phyloP scores from a whole-genome alignment of 2,888 invertebrate species.

The Ormyrus nitidulus region DNA sequence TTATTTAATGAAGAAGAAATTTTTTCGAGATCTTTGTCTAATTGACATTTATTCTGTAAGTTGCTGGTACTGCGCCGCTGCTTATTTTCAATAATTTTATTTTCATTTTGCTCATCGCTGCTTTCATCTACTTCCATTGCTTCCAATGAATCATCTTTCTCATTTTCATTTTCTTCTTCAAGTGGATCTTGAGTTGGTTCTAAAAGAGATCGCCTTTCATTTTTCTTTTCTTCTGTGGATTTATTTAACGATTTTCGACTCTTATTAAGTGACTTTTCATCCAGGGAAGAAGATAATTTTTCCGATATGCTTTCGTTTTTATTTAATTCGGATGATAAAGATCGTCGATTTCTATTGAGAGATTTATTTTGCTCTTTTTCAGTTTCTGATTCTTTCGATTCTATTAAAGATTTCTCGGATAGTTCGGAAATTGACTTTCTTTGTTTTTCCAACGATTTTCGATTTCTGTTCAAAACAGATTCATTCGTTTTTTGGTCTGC shows the following conservation, averaged over 20 bases:
- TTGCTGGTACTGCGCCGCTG: neutral
- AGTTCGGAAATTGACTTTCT: neutral
- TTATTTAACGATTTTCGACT: slow-evolving; percentile 17
- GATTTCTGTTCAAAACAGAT: neutral
- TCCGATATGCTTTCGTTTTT: slow-evolving; percentile 10
- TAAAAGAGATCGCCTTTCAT: neutral
- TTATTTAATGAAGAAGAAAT: too few species aligned
- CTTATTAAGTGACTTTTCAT: neutral
- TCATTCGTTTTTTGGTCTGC: slow-evolving; percentile 3
- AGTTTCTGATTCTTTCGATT: neutral
- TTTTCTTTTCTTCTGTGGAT: slow-evolving; percentile 41
- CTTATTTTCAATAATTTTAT: slow-evolving; percentile 2
- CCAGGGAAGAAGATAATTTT: neutral
- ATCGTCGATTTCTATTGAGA: neutral
- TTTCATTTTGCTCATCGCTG: slow-evolving; percentile 18
- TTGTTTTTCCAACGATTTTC: slow-evolving; percentile 20
- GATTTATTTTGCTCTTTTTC: slow-evolving; percentile 13
- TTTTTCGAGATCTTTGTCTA: neutral
- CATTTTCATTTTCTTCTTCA: slow-evolving; percentile 14
- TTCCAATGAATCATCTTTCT: slow-evolving; percentile 36
- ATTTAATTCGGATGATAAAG: neutral
- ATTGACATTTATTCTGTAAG: neutral
- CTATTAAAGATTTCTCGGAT: neutral
- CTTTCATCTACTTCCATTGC: slow-evolving; percentile 42
- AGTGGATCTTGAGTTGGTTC: slow-evolving; percentile 9